Evolutionary conservation across 2,797 vertebrate genomes (phyloP).

Genomic region (Loriculus beryllinus): DNA sequence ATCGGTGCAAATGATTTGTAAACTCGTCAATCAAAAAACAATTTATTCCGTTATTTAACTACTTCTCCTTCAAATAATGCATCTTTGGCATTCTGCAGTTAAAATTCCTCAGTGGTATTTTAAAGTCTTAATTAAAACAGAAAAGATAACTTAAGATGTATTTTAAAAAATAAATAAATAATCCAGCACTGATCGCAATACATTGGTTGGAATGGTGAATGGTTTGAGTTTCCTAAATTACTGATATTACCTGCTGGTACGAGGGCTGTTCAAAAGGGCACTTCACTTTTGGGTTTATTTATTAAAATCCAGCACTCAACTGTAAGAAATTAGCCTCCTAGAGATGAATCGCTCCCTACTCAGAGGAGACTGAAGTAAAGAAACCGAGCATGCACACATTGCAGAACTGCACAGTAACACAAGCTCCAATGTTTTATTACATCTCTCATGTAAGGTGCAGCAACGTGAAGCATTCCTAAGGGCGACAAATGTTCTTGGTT

Average conservation of each 20-base stretch:
- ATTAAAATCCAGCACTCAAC: slow-evolving; percentile 80
- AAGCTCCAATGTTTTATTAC: slow-evolving; percentile 6
- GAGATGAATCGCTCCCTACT: slow-evolving; percentile 75
- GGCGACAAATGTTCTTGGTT: neutral
- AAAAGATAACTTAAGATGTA: slow-evolving; percentile 68
- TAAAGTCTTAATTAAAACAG: slow-evolving; percentile 73
- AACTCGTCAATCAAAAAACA: neutral
- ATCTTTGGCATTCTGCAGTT: slow-evolving; percentile 43
- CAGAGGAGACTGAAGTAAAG: slow-evolving; percentile 59
- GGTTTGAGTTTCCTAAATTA: slow-evolving; percentile 76
- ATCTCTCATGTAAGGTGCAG: neutral
- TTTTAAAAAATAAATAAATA: slow-evolving; percentile 50
- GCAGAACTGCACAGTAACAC: slow-evolving; percentile 32
- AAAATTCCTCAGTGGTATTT: slow-evolving; percentile 61
- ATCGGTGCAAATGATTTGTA: slow-evolving; percentile 22
- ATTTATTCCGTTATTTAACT: slow-evolving; percentile 42
- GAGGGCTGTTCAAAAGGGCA: slow-evolving; percentile 80
- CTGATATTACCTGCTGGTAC: slow-evolving; percentile 79
- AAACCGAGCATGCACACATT: slow-evolving; percentile 7
- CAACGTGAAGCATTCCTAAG: neutral
- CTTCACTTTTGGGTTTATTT: slow-evolving; percentile 83
- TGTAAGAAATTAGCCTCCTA: slow-evolving; percentile 82
- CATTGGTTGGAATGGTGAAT: slow-evolving; percentile 69
- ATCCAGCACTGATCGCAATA: slow-evolving; percentile 67
- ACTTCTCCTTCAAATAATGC: slow-evolving; percentile 40